Base-by-base conservation (phyloP, 2,113 vertebrate genomes). In the Poeciliopsis prolifica region DNA sequence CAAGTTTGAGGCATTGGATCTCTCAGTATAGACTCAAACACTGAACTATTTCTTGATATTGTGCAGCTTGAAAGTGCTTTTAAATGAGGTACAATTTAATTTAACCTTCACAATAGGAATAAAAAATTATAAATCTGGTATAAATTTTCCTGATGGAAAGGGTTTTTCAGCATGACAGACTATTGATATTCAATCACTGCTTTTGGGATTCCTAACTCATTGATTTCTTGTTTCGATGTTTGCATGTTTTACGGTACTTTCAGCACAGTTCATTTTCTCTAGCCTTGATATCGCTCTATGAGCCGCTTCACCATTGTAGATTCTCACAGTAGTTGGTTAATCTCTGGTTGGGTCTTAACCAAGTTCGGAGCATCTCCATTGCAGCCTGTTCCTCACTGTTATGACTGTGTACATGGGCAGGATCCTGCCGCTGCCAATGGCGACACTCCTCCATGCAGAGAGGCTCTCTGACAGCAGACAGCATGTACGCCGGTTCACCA, bases 71-170 rank as follows among this genome's bases (percentile, higher is more conserved):
- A 74, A 19, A 12, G 6, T 11, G 24, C 17, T 40, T 33, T 40
- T 35, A 61, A 61, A 82, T 67, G 76, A 78, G 86, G 73, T 72
- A 54, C 35, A 74, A 70, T 69, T 3, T 65, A n/a, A 78, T 81
- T 61, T 61, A 17, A 66, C 65, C 11, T 64, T 54, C 69, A 82
- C 70, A 90, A 86, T 75, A 90, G 75, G 88, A 74, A 54, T 26
- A 63, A 75, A 75, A 58, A 80, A 81, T 62, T 75, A 69, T 81
- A 76, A 86, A 83, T 63, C 72, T 72, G 70, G 77, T 58, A 19
- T 19, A 78, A 68, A 72, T 76, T 40, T 81, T 77, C 62, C 61
- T 65, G 33, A 44, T 78, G 82, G 72, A 68, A 67, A 79, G 67
- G 70, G 26, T 66, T 42, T 70, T 81, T 65, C 44, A 68, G 72